Percentiles rank a stretch among this genome's conserved stretches.
phyloP scores from a whole-genome alignment of 2,113 vertebrate genomes.

The Lampris megalopsis region DNA sequence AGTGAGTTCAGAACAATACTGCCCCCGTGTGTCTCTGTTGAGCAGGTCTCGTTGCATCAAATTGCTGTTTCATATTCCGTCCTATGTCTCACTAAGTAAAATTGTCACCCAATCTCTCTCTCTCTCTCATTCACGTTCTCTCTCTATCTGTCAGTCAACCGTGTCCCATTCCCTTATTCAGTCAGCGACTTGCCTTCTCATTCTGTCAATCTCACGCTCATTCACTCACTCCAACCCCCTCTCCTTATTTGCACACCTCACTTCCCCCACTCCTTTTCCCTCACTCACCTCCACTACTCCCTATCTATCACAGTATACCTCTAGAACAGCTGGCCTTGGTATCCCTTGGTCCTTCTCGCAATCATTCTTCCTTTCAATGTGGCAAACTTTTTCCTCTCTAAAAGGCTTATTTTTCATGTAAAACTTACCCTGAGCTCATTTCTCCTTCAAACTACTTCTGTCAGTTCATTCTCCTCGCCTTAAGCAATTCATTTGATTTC shows the following conservation, averaged over 20 bases:
- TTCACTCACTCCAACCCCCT: slow-evolving; percentile 55
- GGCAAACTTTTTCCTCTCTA: slow-evolving; percentile 16
- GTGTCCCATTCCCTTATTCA: slow-evolving; percentile 64
- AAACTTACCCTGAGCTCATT: background rate
- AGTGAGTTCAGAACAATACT: slow-evolving; percentile 54
- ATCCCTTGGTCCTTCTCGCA: slow-evolving; percentile 2
- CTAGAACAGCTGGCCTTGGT: slow-evolving; percentile 19
- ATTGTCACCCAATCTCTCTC: slow-evolving; percentile 66
- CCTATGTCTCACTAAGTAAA: slow-evolving; percentile 59
- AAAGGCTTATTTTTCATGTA: slow-evolving; percentile 9
- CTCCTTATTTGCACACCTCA: slow-evolving; percentile 56
- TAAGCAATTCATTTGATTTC: slow-evolving; percentile 24
- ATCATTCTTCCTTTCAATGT: background rate
- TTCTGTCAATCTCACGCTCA: slow-evolving; percentile 57
- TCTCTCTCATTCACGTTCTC: slow-evolving; percentile 45
- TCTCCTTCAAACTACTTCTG: slow-evolving; percentile 14
- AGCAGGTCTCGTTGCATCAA: background rate
- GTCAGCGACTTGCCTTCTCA: slow-evolving; percentile 46
- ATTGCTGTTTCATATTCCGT: slow-evolving; percentile 27
- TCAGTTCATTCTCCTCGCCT: slow-evolving; percentile 16
- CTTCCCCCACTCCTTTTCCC: slow-evolving; percentile 43
- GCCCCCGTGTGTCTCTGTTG: slow-evolving; percentile 57
- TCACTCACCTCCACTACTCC: slow-evolving; percentile 51
- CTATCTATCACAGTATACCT: slow-evolving; percentile 42
- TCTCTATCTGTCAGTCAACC: slow-evolving; percentile 62